phyloP scores from a whole-genome alignment of 2,113 vertebrate genomes.

The Bubo scandiacus region DNA sequence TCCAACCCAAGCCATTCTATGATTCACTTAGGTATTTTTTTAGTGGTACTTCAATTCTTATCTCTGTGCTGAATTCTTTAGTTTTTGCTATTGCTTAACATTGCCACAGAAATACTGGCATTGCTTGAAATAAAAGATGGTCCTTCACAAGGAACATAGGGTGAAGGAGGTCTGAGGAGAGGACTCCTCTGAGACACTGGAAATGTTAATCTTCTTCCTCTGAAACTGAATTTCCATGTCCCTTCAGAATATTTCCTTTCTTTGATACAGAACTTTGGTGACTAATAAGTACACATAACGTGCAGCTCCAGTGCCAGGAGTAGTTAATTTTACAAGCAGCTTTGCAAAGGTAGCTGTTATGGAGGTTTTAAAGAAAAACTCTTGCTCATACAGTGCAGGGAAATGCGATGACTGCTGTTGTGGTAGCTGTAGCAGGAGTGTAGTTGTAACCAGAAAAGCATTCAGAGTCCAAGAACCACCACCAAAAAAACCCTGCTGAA shows the following conservation, averaged over 20 bases:
- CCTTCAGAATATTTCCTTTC: background rate
- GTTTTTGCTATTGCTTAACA: background rate
- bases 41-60: background rate
- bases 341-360: background rate
- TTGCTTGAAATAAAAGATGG: background rate
- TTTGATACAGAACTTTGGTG: background rate
- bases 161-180: background rate
- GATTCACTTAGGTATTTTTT: background rate
- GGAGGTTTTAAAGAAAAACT: background rate
- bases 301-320: background rate
- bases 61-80: background rate
- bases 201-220: background rate
- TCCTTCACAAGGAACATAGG: background rate
- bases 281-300: background rate
- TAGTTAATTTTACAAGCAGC: background rate
- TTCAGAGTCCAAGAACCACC: slow-evolving; percentile 4
- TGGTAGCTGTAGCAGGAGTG: background rate
- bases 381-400: background rate
- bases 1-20: background rate
- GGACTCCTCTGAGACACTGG: background rate
- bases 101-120: background rate
- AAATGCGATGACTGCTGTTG: background rate
- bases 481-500: background rate
- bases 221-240: background rate
- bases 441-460: slow-evolving; percentile 31